Evolutionary conservation across 2,113 vertebrate species (phyloP).

Genomic region (Mormyrus iriodes): DNA sequence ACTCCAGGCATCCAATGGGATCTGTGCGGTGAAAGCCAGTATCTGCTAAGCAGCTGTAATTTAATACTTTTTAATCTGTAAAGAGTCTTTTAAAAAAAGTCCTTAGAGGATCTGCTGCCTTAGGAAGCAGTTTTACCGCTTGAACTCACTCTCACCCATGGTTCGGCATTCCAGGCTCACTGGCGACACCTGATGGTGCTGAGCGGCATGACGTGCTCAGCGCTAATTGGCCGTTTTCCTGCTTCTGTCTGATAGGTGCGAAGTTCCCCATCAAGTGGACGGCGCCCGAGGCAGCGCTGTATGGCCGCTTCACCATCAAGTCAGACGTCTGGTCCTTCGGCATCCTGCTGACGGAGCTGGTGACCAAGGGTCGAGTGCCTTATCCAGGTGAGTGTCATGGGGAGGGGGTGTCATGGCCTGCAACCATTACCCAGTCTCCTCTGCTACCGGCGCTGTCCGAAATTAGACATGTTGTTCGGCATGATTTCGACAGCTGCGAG

Average conservation of each 20-base stretch:
- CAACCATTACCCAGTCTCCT: neutral
- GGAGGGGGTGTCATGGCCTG: no score
- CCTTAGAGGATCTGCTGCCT: neutral
- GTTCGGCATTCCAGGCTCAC: conserved; percentile 7
- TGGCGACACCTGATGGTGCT: conserved; percentile 34
- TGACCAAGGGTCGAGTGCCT: conserved; percentile 91
- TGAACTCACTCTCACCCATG: neutral
- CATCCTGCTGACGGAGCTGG: conserved; percentile 85
- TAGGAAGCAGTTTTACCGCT: neutral
- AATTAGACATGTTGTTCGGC: neutral
- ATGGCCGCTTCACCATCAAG: conserved; percentile 93
- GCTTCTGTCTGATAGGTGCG: conserved; percentile 64
- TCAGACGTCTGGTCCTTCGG: conserved; percentile 95
- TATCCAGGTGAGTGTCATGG: conserved; percentile 74
- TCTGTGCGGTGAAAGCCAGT: neutral
- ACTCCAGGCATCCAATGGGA: neutral
- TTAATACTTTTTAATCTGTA: neutral
- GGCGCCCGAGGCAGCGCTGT: conserved; percentile 84
- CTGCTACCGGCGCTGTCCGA: neutral
- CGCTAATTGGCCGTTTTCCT: neutral
- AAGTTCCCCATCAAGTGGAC: conserved; percentile 98
- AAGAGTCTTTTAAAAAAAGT: neutral
- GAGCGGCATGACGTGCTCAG: neutral
- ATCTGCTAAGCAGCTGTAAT: neutral
- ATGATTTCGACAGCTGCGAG: neutral